phyloP scores from a whole-genome alignment of 1,140 invertebrate species.

The Papilio machaon region DNA sequence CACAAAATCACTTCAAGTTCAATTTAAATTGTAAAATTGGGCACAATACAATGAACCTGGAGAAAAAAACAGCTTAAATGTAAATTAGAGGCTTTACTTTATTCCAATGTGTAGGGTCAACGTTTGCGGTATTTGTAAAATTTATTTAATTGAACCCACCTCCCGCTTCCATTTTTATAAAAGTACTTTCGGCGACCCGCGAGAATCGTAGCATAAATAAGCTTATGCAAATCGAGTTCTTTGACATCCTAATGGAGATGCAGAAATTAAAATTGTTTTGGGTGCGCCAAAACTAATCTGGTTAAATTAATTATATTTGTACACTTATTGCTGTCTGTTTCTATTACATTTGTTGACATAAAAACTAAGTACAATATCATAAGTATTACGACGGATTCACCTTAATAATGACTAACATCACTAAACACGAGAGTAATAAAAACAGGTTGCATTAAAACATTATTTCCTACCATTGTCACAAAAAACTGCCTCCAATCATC shows the following conservation, averaged over 20 bases:
- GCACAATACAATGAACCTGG: background rate
- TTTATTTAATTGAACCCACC: conserved; percentile 14
- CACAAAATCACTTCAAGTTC: background rate
- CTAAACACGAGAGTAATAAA: background rate
- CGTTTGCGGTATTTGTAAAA: conserved; percentile 15
- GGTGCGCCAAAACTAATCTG: background rate
- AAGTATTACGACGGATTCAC: background rate
- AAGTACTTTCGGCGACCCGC: background rate
- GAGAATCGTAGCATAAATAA: conserved; percentile 17
- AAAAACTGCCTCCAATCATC: background rate
- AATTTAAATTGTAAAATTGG: background rate
- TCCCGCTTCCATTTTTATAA: conserved; percentile 21
- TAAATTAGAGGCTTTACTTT: background rate
- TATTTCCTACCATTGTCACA: background rate
- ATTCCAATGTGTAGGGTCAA: conserved; percentile 8
- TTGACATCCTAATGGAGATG: background rate
- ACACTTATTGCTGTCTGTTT: background rate
- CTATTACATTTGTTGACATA: background rate
- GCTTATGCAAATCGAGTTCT: conserved; percentile 20
- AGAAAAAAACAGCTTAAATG: background rate
- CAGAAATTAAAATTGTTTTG: background rate
- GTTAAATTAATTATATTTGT: conserved; percentile 11
- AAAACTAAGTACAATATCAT: background rate
- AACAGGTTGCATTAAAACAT: background rate
- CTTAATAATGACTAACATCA: background rate